Evolutionary conservation across 2,113 vertebrate genomes (phyloP), one percentile per base, ranked within the genome.

Genomic region (Glaucidium brasilianum): DNA sequence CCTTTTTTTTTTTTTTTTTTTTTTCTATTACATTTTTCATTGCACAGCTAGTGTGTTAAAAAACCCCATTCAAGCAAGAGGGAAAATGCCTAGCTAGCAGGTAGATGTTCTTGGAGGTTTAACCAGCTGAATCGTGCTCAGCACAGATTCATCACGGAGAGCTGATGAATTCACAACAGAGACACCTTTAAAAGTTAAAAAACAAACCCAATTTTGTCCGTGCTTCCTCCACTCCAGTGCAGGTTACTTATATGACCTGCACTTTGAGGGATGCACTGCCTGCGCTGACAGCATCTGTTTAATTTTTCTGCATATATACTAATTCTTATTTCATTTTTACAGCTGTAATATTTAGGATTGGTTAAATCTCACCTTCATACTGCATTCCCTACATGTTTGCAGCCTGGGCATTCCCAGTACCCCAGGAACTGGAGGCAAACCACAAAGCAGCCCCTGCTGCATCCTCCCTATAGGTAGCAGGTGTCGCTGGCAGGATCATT

Each of bases 1-100:
- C 13, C 14, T 1, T 25, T 12, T 19, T 58, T 58, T 58, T 32
- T 58, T n/a, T 37, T 35, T 39, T 35, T 43, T 27, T 15, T 4
- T 0, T 0, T 3, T 1, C 27, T 22, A 30, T 43, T 21, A 20
- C 8, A 5, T 56, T 74, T 74, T 79, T 50, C 29, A 37, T 27
- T 63, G 68, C 62, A 47, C 19, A 62, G 45, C 72, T 39, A 72
- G 21, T 29, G 35, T 6, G 20, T 49, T 58, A 20, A 79, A 89
- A 79, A 56, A 2, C 21, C 11, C 35, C 23, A 58, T 60, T 58
- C 23, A 56, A 67, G 69, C 20, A 78, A 62, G 41, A 88, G 23
- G 62, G 17, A 88, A 84, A 92, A 71, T 30, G 62, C 50, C 59
- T 41, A 74, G 89, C 27, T 62, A 78, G 71, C 66, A 78, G 43